phyloP scores from a whole-genome alignment of 2,888 invertebrate genomes.

The Macrophya alboannulata region DNA sequence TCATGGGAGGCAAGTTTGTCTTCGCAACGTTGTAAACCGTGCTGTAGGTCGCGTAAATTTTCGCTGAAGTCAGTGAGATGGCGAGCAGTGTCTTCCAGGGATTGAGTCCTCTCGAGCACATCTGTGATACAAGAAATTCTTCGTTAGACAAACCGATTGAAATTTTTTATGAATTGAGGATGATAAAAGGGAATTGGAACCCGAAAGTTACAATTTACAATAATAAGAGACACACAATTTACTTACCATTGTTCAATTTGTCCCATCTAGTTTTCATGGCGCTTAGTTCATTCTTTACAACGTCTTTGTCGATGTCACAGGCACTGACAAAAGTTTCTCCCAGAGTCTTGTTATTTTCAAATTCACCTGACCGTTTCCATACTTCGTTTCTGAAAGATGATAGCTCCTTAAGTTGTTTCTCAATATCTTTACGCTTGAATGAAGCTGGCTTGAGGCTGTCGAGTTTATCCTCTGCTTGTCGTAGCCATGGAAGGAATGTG shows the following conservation, averaged over 20 bases:
- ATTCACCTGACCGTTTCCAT: slow-evolving; percentile 96
- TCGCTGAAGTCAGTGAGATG: slow-evolving; percentile 93
- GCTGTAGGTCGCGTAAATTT: slow-evolving; percentile 91
- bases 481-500: slow-evolving; percentile 93
- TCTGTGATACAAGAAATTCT: slow-evolving; percentile 78
- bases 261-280: slow-evolving; percentile 95
- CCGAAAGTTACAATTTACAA: slow-evolving; percentile 8
- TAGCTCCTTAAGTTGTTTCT: slow-evolving; percentile 93
- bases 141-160: background rate
- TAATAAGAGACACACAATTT: slow-evolving; percentile 63
- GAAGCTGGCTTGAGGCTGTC: slow-evolving; percentile 89
- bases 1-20: slow-evolving; percentile 91
- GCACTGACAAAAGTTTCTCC: slow-evolving; percentile 94
- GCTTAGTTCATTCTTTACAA: slow-evolving; percentile 91
- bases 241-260: slow-evolving; percentile 89
- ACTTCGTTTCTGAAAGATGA: slow-evolving; percentile 96
- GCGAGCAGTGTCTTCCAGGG: slow-evolving; percentile 91
- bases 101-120: slow-evolving; percentile 88
- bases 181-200: slow-evolving; percentile 17
- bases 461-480: slow-evolving; percentile 92
- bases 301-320: slow-evolving; percentile 95
- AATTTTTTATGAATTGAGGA: slow-evolving; percentile 9
- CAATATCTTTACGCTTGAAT: slow-evolving; percentile 93
- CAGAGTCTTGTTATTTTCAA: slow-evolving; percentile 92
- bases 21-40: slow-evolving; percentile 93